phyloP scores from a whole-genome alignment of 2,113 vertebrate genomes.

The Alectura lathami region DNA sequence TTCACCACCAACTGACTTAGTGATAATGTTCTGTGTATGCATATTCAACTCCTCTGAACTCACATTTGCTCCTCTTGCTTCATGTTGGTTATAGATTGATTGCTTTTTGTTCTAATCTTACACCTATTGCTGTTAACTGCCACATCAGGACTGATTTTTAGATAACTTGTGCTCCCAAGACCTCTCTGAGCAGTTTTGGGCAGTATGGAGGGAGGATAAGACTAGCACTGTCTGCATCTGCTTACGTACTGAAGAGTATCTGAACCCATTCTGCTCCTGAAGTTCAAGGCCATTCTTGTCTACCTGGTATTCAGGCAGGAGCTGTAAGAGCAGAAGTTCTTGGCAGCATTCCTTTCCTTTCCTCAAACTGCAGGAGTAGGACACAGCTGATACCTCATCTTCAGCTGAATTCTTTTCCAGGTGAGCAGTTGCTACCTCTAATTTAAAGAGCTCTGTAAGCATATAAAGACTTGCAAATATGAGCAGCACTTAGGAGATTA shows the following conservation, averaged over 20 bases:
- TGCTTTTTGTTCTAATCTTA: not conserved
- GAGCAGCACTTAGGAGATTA: not conserved
- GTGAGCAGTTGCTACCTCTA: not conserved
- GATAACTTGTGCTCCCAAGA: not conserved
- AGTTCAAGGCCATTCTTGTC: not conserved
- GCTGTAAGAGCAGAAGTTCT: not conserved
- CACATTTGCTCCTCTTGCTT: not conserved
- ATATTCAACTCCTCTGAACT: not conserved
- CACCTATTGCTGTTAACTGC: not conserved
- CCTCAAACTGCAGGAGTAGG: not conserved
- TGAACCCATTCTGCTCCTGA: not conserved
- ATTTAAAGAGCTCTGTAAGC: not conserved
- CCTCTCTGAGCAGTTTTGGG: not conserved
- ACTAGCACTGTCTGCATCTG: not conserved
- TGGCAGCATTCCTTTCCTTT: not conserved
- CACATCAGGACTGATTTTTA: not conserved
- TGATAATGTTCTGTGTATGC: not conserved
- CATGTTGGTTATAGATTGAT: not conserved
- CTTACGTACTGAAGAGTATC: not conserved
- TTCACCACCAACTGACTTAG: not conserved
- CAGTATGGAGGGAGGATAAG: not conserved
- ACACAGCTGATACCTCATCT: not conserved
- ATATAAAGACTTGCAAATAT: slow-evolving; percentile 29
- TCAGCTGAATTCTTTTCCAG: not conserved
- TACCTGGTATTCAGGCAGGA: not conserved